Conservation (phyloP, 2,113 vertebrate genomes). For the Festucalex cinctus region DNA sequence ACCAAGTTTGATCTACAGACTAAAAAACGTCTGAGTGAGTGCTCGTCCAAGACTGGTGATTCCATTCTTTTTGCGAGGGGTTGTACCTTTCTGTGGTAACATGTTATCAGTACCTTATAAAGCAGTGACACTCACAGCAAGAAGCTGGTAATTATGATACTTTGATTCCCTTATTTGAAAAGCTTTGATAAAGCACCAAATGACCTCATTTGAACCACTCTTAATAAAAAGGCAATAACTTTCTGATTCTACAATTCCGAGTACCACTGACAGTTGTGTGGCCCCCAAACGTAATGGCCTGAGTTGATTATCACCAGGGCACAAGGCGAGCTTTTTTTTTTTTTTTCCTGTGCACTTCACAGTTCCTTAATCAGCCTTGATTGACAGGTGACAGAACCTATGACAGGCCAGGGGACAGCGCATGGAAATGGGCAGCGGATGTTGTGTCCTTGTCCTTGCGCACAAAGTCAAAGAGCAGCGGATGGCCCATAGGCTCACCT, state of each 20-base stretch:
- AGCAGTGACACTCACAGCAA: neutral
- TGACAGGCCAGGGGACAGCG: slow-evolving; percentile 37
- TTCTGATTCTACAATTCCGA: slow-evolving; percentile 20
- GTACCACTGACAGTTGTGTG: slow-evolving; percentile 12
- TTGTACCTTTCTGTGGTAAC: neutral
- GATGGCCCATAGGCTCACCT: slow-evolving; percentile 39
- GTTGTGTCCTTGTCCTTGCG: slow-evolving; percentile 46
- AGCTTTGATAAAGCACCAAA: neutral
- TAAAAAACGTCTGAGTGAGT: no score
- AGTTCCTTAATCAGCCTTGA: slow-evolving; percentile 40
- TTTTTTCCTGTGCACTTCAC: slow-evolving; percentile 32
- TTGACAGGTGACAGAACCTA: slow-evolving; percentile 51
- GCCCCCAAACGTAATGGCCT: slow-evolving; percentile 39
- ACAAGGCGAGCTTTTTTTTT: slow-evolving; percentile 30
- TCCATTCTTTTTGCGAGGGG: no score
- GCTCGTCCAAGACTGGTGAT: no score
- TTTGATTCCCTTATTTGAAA: neutral
- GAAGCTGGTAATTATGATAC: neutral
- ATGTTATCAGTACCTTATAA: neutral
- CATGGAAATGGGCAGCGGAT: slow-evolving; percentile 30
- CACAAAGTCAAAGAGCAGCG: slow-evolving; percentile 25
- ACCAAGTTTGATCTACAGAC: no score
- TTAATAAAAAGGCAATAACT: slow-evolving; percentile 10
- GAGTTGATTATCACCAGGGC: slow-evolving; percentile 43
- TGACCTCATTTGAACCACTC: slow-evolving; percentile 31